Evolutionary conservation across 2,797 vertebrate genomes (phyloP).

Genomic region (Lerista edwardsae): DNA sequence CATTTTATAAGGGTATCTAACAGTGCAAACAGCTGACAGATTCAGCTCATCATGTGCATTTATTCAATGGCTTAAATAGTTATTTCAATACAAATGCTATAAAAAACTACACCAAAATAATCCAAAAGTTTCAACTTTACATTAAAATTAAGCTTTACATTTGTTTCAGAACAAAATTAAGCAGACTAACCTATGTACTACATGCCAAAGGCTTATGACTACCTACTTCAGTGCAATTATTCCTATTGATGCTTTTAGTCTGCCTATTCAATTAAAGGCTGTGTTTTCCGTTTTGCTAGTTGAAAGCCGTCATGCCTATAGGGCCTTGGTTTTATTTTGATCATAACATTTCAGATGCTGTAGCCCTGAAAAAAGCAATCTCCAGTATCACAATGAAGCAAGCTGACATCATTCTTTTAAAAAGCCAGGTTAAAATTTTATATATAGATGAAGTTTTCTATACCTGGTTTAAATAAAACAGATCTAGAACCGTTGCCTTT

Average conservation of each 20-base stretch:
- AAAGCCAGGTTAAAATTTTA: conserved; percentile 42
- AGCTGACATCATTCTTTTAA: conserved; percentile 44
- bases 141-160: conserved; percentile 57
- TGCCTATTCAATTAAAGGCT: conserved; percentile 6
- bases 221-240: conserved; percentile 22
- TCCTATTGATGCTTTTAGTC: conserved; percentile 6
- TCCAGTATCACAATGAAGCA: conserved; percentile 13
- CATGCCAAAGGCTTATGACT: background rate
- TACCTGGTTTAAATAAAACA: conserved; percentile 32
- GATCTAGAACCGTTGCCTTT: conserved; percentile 17
- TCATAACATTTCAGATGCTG: background rate
- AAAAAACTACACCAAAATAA: conserved; percentile 74
- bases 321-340: background rate
- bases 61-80: conserved; percentile 71
- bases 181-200: background rate
- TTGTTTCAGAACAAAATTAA: conserved; percentile 1
- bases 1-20: conserved; percentile 22
- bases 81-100: conserved; percentile 72
- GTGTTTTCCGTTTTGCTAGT: fast-evolving
- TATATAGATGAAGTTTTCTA: conserved; percentile 19
- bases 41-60: conserved; percentile 54
- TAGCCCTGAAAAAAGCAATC: background rate
- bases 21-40: conserved; percentile 58
- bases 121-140: conserved; percentile 56
- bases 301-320: background rate